Evolutionary conservation across 2,113 vertebrate genomes (phyloP).

Genomic region (Cavia porcellus): DNA sequence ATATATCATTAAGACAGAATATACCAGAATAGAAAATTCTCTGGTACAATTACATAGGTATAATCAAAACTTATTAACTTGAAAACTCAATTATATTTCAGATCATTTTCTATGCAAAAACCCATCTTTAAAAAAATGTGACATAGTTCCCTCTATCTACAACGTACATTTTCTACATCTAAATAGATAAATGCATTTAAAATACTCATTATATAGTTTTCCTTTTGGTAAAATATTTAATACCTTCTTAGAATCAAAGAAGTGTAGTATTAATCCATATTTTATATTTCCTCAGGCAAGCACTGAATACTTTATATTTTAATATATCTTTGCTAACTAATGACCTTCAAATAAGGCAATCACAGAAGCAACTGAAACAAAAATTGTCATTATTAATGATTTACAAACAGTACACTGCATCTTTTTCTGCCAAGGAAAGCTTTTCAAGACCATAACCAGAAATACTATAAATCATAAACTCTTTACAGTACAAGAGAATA

Average conservation of each 20-base stretch:
- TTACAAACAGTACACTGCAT: not conserved
- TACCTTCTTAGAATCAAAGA: not conserved
- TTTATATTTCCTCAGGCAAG: not conserved
- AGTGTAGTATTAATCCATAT: not conserved
- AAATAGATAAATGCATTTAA: not conserved
- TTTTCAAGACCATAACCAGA: not conserved
- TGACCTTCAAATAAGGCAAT: not conserved
- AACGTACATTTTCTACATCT: not conserved
- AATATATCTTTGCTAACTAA: constrained; percentile 8
- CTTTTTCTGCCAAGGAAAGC: not conserved
- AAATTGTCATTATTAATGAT: not conserved
- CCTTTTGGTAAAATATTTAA: not conserved
- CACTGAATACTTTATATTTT: not conserved
- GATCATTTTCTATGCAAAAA: not conserved
- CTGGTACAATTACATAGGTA: not conserved
- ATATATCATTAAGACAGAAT: not conserved
- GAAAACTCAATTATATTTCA: constrained; percentile 35
- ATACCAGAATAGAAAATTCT: not conserved
- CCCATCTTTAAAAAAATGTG: not conserved
- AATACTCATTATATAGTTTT: not conserved
- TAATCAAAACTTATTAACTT: not conserved
- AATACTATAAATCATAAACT: not conserved
- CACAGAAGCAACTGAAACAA: not conserved
- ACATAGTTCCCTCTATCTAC: not conserved
- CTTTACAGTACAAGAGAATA: not conserved